phyloP scores from a whole-genome alignment of 2,113 vertebrate species.

The Nansenia antarctica region DNA sequence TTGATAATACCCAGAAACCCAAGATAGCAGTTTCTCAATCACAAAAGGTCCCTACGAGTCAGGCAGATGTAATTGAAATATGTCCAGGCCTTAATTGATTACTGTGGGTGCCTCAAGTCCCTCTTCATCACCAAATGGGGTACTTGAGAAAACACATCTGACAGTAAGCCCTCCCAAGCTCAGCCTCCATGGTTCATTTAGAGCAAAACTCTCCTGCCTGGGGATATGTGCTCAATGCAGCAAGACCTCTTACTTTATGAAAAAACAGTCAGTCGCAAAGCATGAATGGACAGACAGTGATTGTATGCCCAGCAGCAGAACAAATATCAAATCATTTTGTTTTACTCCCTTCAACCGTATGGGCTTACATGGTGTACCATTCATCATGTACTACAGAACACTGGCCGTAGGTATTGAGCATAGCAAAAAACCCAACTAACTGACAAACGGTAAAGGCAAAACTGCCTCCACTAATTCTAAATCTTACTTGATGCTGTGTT shows the following conservation, averaged over 20 bases:
- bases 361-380: background rate
- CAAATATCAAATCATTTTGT: conserved; percentile 17
- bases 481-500: background rate
- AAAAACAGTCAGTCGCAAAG: conserved; percentile 16
- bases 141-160: conserved; percentile 15
- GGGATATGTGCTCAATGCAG: conserved; percentile 26
- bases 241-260: conserved; percentile 17
- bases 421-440: conserved; percentile 4
- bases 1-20: background rate
- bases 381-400: background rate
- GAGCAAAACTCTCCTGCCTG: conserved; percentile 15
- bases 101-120: conserved; percentile 19
- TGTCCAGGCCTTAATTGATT: conserved; percentile 44
- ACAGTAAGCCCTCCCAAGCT: conserved; percentile 11
- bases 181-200: conserved; percentile 26
- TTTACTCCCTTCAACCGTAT: conserved; percentile 12
- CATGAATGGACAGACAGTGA: conserved; percentile 12
- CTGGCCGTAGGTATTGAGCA: conserved; percentile 1
- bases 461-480: background rate
- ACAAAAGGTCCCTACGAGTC: conserved; percentile 21
- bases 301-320: conserved; percentile 13
- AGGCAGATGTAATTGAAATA: conserved; percentile 30
- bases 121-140: conserved; percentile 21
- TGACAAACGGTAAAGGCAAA: background rate
- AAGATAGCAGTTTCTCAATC: conserved; percentile 9